Percentiles rank a stretch among this genome's conserved stretches.
Conservation (phyloP, 1,140 invertebrate genomes). For the Drosophila sucinea region DNA sequence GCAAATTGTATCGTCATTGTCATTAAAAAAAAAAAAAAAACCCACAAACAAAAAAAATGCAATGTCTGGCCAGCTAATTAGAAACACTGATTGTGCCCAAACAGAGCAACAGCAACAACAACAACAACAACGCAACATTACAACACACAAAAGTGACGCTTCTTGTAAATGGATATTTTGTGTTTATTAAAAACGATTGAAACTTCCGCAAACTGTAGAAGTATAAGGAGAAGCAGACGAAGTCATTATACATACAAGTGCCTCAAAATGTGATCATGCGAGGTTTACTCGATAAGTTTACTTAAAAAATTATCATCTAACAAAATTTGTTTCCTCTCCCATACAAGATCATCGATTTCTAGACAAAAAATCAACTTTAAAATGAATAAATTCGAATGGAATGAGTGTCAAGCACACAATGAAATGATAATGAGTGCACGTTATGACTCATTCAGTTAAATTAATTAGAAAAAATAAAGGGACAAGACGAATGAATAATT, state of each 20-base stretch:
- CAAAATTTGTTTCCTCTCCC: too few species aligned
- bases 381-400: not conserved
- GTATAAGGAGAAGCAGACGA: not conserved
- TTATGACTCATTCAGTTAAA: too few species aligned
- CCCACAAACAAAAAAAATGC: constrained; percentile 35
- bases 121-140: constrained; percentile 29
- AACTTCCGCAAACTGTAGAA: constrained; percentile 57
- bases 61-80: constrained; percentile 71
- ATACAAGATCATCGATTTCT: too few species aligned
- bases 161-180: constrained; percentile 28
- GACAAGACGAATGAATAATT: too few species aligned
- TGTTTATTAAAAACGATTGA: constrained; percentile 73
- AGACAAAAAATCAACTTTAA: too few species aligned
- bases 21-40: not conserved
- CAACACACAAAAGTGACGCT: constrained; percentile 27
- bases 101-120: constrained; percentile 5
- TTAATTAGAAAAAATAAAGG: too few species aligned
- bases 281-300: not conserved
- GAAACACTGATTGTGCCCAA: constrained; percentile 51
- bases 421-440: too few species aligned
- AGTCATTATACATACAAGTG: not conserved
- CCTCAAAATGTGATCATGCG: not conserved
- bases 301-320: not conserved
- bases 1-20: constrained; percentile 40
- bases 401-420: too few species aligned